Percentiles rank a stretch among this genome's conserved stretches.
Conservation (phyloP, 2,113 vertebrate genomes). For the Microcebus ravelobensis region DNA sequence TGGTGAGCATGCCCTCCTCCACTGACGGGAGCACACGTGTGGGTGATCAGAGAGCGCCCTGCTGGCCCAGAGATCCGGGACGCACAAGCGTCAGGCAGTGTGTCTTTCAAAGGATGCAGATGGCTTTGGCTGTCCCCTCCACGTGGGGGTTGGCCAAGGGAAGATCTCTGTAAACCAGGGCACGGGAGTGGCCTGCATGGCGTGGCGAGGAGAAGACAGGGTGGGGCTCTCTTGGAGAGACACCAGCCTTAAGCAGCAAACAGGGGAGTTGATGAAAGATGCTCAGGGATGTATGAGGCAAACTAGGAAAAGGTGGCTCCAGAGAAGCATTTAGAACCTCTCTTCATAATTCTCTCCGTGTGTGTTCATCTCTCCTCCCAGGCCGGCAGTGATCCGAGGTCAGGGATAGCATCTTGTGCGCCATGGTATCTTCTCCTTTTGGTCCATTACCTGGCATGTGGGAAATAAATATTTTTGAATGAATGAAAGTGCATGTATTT, state of each 20-base stretch:
- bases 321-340: too few species aligned
- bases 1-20: neutral
- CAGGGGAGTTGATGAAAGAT: neutral
- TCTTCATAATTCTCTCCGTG: neutral
- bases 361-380: neutral
- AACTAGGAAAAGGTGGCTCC: neutral
- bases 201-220: neutral
- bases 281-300: neutral
- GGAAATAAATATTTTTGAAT: neutral
- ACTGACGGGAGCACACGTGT: neutral
- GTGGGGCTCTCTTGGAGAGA: neutral
- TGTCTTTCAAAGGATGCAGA: neutral
- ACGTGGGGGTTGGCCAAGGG: neutral
- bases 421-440: neutral
- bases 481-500: neutral
- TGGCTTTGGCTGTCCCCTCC: neutral
- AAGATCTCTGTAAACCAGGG: neutral
- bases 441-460: neutral
- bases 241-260: neutral
- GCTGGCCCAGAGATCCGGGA: neutral
- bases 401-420: neutral
- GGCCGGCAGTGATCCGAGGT: neutral
- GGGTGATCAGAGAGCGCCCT: neutral
- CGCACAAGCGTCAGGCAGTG: fast-evolving
- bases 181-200: fast-evolving